phyloP scores from a whole-genome alignment of 1,140 invertebrate genomes.

The Anthonomus grandis region DNA sequence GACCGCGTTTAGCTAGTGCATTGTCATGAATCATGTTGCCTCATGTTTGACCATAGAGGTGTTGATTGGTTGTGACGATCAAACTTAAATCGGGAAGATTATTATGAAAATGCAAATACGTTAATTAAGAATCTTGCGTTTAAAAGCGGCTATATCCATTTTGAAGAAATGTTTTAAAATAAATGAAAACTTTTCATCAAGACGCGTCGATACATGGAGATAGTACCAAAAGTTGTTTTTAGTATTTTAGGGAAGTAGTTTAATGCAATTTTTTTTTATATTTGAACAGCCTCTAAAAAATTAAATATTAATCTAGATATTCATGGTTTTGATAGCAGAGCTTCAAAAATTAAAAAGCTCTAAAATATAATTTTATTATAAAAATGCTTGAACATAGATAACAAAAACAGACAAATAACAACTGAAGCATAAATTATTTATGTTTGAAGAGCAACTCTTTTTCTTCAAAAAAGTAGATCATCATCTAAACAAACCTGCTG shows the following conservation, averaged over 20 bases:
- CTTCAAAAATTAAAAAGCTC: not conserved
- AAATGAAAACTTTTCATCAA: not conserved
- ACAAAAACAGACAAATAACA: not conserved
- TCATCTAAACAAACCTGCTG: not conserved
- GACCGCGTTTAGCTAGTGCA: too few relatives aligned
- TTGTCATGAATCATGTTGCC: too few relatives aligned
- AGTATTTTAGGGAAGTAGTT: not conserved
- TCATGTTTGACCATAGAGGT: too few relatives aligned
- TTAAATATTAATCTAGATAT: not conserved
- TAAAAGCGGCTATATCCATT: too few relatives aligned
- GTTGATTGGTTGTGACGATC: too few relatives aligned
- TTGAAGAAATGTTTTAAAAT: too few relatives aligned
- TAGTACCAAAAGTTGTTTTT: not conserved
- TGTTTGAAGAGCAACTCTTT: too few relatives aligned
- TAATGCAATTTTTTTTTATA: not conserved
- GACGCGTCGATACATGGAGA: not conserved
- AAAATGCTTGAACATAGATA: not conserved
- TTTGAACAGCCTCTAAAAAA: not conserved
- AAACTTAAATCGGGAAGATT: too few relatives aligned
- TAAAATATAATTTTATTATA: not conserved
- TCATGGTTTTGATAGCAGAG: not conserved
- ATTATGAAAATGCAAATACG: too few relatives aligned
- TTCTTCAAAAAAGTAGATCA: not conserved
- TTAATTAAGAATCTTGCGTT: too few relatives aligned
- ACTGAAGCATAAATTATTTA: too few relatives aligned